Evolutionary conservation across 1,140 invertebrate species (phyloP).

Genomic region (Uloborus diversus): DNA sequence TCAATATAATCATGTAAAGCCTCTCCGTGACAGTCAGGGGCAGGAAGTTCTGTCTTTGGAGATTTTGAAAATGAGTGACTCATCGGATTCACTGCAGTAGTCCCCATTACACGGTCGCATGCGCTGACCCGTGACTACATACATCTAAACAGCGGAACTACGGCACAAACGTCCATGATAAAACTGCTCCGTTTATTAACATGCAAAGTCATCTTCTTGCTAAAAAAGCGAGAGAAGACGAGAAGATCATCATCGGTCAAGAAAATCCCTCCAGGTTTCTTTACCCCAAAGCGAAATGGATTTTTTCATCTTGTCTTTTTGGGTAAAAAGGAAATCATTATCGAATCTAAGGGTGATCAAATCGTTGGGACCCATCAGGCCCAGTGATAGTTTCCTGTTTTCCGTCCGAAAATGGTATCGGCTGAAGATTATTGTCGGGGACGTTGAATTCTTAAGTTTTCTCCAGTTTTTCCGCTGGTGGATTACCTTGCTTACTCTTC

Average conservation of each 20-base stretch:
- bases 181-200: conserved; percentile 52
- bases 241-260: background rate
- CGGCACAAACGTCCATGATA: conserved; percentile 7
- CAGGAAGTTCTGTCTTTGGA: conserved; percentile 53
- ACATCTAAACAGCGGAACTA: conserved; percentile 44
- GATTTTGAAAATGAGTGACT: conserved; percentile 44
- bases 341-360: background rate
- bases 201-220: conserved; percentile 15
- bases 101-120: conserved; percentile 44
- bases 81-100: conserved; percentile 44
- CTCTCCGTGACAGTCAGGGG: conserved; percentile 37
- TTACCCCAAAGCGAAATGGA: background rate
- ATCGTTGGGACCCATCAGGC: background rate
- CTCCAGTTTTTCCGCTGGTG: background rate
- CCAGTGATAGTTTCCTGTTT: conserved; percentile 1
- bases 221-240: background rate
- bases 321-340: conserved; percentile 2
- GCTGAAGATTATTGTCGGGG: background rate
- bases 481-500: background rate
- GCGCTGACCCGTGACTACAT: conserved; percentile 39
- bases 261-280: background rate
- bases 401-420: background rate
- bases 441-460: background rate
- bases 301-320: background rate
- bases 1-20: conserved; percentile 15